Percentiles rank a stretch among this genome's conserved stretches.
Conservation (phyloP, 1,140 invertebrate species). For the Aphis craccivora region DNA sequence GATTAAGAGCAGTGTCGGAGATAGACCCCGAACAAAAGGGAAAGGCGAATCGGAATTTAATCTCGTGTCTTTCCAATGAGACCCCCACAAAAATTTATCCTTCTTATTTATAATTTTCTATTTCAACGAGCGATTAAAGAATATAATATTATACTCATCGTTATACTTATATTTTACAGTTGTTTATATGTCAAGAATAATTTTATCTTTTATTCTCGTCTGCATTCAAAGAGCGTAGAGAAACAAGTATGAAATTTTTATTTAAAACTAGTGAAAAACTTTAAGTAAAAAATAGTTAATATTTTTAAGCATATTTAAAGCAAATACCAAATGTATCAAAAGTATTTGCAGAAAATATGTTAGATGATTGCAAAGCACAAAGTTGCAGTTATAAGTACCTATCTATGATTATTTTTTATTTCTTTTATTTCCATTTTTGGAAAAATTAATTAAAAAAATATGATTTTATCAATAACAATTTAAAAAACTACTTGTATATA, state of each 20-base stretch:
- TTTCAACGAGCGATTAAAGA: not conserved
- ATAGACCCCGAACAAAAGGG: not conserved
- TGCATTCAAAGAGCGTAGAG: not conserved
- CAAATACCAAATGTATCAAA: not conserved
- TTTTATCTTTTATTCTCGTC: not conserved
- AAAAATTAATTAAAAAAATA: not conserved
- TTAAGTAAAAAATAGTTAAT: not conserved
- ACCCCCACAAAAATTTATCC: not conserved
- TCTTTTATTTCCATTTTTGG: no score
- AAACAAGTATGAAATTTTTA: not conserved
- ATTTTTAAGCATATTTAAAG: not conserved
- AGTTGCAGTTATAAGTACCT: no score
- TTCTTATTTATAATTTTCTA: not conserved
- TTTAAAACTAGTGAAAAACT: not conserved
- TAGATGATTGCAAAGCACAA: no score
- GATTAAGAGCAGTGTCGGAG: conserved; percentile 25
- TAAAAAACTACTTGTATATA: no score
- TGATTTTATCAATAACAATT: no score
- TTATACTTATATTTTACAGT: not conserved
- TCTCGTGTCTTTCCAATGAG: not conserved
- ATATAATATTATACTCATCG: not conserved
- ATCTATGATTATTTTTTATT: no score
- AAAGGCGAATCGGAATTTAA: conserved; percentile 37
- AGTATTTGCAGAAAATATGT: no score
- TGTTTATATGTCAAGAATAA: not conserved